Evolutionary conservation across 2,113 vertebrate species (phyloP).

Genomic region (Sciurus niger): DNA sequence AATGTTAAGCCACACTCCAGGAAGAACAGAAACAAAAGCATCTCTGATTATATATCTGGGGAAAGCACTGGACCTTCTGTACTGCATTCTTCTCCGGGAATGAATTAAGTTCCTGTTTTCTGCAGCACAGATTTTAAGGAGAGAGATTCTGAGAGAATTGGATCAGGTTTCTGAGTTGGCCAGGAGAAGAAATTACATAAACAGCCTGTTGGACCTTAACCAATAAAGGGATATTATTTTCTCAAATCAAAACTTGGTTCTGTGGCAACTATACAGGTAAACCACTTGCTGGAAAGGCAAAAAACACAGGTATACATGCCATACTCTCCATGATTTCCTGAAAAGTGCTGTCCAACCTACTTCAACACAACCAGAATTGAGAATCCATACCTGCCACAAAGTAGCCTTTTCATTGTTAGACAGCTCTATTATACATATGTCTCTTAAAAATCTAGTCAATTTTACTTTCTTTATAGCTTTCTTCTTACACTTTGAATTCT

Average conservation of each 20-base stretch:
- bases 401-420: not conserved
- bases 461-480: not conserved
- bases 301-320: not conserved
- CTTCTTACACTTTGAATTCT: slow-evolving; percentile 6
- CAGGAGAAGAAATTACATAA: not conserved
- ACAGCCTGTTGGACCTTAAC: not conserved
- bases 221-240: not conserved
- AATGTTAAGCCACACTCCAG: not conserved
- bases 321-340: not conserved
- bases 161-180: not conserved
- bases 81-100: not conserved
- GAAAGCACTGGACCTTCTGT: not conserved
- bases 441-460: not conserved
- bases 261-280: not conserved
- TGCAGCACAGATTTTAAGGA: not conserved
- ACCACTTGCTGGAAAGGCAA: not conserved
- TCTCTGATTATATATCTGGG: not conserved
- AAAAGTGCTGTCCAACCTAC: not conserved
- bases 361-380: not conserved
- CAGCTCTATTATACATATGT: not conserved
- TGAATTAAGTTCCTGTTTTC: not conserved
- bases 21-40: not conserved
- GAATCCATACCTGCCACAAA: not conserved
- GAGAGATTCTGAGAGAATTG: slow-evolving; percentile 21
- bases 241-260: not conserved